Percentiles rank a stretch among this genome's conserved stretches.
These are phyloP conservation scores for Blastobasis adustella DNA, from an alignment of 2,888 invertebrate species.

Conservation along the genomic window DNA sequence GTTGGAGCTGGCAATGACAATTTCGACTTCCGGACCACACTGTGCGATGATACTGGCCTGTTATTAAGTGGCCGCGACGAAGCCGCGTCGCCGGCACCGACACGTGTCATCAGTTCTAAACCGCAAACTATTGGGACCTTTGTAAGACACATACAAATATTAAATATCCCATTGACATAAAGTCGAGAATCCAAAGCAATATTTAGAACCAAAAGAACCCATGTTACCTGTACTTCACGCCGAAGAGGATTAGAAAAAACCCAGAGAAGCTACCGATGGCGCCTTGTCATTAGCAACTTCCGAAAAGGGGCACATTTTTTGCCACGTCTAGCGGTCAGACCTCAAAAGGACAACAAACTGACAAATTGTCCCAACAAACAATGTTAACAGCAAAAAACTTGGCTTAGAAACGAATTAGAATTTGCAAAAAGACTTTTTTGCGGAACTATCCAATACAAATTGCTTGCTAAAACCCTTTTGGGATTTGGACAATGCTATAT, in stretches of 20 bases:
- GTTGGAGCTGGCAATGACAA: conserved; percentile 48
- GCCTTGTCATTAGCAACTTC: conserved; percentile 70
- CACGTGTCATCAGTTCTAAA: conserved; percentile 46
- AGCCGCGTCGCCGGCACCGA: conserved; percentile 29
- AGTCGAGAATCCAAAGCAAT: conserved; percentile 17
- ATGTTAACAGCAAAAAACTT: conserved; percentile 36
- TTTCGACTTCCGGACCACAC: conserved; percentile 67
- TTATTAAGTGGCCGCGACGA: conserved; percentile 38
- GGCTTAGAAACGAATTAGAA: conserved; percentile 34
- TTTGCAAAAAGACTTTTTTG: conserved; percentile 38
- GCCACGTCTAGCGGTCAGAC: conserved; percentile 44
- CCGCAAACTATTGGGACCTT: conserved; percentile 24
- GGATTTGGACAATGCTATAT: neutral
- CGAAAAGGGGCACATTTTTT: conserved; percentile 59
- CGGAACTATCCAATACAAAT: conserved; percentile 28
- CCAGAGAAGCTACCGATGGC: conserved; percentile 59
- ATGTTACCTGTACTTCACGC: conserved; percentile 41
- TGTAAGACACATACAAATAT: conserved; percentile 6
- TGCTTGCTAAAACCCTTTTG: conserved; percentile 35
- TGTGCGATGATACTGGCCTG: conserved; percentile 30
- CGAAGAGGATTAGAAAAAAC: conserved; percentile 38
- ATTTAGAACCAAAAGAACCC: conserved; percentile 13
- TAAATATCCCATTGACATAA: conserved; percentile 14
- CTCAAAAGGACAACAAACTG: conserved; percentile 64
- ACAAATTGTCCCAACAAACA: conserved; percentile 66